Percentiles rank a stretch among this genome's conserved stretches.
These are phyloP conservation scores for Cossypha caffra DNA, from an alignment of 2,797 vertebrate species.

Conservation along the genomic window DNA sequence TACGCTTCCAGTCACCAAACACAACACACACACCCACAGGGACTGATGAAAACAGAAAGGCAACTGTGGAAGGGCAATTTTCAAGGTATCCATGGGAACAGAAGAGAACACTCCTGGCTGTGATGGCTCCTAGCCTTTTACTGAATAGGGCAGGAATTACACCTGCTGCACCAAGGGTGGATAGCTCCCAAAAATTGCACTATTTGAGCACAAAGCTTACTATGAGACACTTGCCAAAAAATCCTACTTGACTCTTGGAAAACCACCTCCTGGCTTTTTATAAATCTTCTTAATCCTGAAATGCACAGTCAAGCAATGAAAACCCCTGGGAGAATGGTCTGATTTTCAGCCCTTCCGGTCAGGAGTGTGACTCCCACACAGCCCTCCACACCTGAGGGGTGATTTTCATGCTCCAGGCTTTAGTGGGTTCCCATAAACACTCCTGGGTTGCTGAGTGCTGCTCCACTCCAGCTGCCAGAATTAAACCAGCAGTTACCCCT, in stretches of 20 bases:
- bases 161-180: not conserved
- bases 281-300: not conserved
- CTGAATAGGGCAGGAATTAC: not conserved
- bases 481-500: not conserved
- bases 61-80: not conserved
- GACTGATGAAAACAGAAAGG: not conserved
- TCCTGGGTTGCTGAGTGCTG: not conserved
- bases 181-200: not conserved
- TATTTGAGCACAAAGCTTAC: not conserved
- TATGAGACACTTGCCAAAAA: not conserved
- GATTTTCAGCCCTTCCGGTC: not conserved
- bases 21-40: not conserved
- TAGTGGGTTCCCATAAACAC: not conserved
- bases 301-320: not conserved
- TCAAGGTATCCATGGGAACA: not conserved
- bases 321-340: accelerated
- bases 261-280: not conserved
- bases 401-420: not conserved
- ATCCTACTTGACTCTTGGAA: not conserved
- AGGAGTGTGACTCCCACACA: not conserved
- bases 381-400: accelerated
- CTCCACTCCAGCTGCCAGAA: not conserved
- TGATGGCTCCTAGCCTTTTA: not conserved
- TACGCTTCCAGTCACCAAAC: not conserved
- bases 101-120: not conserved